A percentile compares a stretch with the other conserved stretches of the same genome.
Conservation (phyloP, 2,888 invertebrate genomes). For the Drosophila anceps region DNA sequence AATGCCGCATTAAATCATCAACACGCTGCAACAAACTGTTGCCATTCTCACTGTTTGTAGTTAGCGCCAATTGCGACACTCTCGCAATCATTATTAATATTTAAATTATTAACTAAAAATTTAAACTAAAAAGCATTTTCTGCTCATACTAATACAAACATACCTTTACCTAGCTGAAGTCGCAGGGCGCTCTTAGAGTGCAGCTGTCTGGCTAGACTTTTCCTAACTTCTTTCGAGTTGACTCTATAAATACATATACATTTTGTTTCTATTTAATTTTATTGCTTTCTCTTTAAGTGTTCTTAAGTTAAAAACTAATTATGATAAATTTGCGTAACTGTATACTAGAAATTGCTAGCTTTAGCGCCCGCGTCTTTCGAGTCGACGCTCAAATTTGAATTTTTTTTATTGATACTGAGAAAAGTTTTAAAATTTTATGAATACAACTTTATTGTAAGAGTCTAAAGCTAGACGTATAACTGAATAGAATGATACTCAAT, state of each 20-base stretch:
- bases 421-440: neutral
- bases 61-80: neutral
- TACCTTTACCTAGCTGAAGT: no score
- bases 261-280: no score
- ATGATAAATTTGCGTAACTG: no score
- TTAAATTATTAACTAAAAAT: neutral
- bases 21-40: neutral
- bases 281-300: no score
- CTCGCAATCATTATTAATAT: no score
- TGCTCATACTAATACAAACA: neutral
- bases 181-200: no score
- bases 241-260: no score
- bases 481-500: no score
- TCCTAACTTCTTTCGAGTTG: no score
- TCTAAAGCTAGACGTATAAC: no score
- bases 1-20: conserved; percentile 42
- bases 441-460: neutral
- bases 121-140: neutral
- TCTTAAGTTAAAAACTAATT: no score
- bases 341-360: neutral
- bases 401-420: neutral
- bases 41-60: neutral
- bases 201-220: no score
- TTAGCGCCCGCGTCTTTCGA: neutral
- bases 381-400: neutral